Conservation (phyloP, 2,797 vertebrate genomes). For the Coreius guichenoti region DNA sequence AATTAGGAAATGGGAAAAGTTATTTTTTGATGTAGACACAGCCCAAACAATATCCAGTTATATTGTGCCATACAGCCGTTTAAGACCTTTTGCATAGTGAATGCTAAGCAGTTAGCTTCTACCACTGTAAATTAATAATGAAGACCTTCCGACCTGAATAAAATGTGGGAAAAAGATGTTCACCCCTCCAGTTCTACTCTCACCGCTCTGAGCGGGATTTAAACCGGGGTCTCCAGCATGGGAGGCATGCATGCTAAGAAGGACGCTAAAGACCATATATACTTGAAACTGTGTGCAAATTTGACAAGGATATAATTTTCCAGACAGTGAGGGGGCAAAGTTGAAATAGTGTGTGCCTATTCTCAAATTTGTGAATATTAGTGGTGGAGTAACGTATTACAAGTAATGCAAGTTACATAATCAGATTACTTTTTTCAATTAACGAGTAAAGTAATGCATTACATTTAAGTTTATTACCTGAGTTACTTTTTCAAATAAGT, state of each 20-base stretch:
- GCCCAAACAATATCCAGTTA: neutral
- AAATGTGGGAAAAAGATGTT: neutral
- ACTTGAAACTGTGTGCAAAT: neutral
- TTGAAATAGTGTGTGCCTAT: neutral
- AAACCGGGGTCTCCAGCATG: too few species aligned
- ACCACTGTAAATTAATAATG: neutral
- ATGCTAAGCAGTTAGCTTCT: neutral
- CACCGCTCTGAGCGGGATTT: too few species aligned
- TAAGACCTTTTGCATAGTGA: neutral
- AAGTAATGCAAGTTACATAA: neutral
- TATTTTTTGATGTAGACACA: neutral
- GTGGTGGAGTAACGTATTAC: neutral
- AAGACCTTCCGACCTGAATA: neutral
- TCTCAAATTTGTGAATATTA: neutral
- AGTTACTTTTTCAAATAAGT: neutral
- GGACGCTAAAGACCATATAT: too few species aligned
- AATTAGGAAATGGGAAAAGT: neutral
- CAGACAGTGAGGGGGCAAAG: neutral
- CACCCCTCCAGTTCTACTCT: neutral
- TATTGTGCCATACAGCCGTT: neutral
- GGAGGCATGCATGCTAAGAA: too few species aligned
- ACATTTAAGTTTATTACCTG: neutral
- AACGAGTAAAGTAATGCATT: neutral
- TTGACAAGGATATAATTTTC: neutral
- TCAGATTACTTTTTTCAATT: neutral